Base-by-base conservation (phyloP, 2,888 invertebrate genomes). In the Tetramorium bicarinatum region DNA sequence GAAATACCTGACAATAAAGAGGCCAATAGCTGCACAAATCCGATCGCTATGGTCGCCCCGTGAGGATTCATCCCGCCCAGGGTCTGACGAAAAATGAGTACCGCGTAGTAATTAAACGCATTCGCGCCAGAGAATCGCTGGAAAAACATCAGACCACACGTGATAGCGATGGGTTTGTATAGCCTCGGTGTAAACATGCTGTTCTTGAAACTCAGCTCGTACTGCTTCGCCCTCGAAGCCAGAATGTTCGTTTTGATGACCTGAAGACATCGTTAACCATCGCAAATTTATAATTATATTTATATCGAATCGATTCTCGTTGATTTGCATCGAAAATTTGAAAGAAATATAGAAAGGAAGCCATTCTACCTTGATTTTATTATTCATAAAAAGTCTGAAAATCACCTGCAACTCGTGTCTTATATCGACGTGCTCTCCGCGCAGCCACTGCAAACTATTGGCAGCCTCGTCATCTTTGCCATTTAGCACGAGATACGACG, bases 81-180 rank as follows among this genome's bases (percentile, higher is more conserved):
- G 29, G 98, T 98, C 94, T 97, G 97, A 87, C 97, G 96, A 94
- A 99, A 98, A 91, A 98, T 98, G 80, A 97, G 97, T 15, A 98
- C 98, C 69, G 98, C 97, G 95, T 98, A 98, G 94, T 97, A 98
- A 89, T 97, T 97, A 94, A 98, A 98, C 67, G 98, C 97, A 91
- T 98, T 97, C 52, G 97, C 98, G 18, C 98, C 98, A 59, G 97
- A 97, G 92, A 97, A 97, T 83, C 98, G 96, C 93, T 98, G 98
- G 93, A 98, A 98, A 95, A 98, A 97, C 98, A 98, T 98, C 88
- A 98, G 95, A 29, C 97, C 97, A 93, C 98, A 97, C 2, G 98
- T 97, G 77, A 98, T 97, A 84, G 97, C 95, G 67, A 98, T 96
- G 18, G 98, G 98, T 87, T 97, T 97, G 90, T 96, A 95, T 38